A percentile compares a stretch with the other conserved stretches of the same genome.
These are phyloP conservation scores for Ptiloglossa arizonensis DNA, from an alignment of 1,140 invertebrate species.

Conservation along the genomic window DNA sequence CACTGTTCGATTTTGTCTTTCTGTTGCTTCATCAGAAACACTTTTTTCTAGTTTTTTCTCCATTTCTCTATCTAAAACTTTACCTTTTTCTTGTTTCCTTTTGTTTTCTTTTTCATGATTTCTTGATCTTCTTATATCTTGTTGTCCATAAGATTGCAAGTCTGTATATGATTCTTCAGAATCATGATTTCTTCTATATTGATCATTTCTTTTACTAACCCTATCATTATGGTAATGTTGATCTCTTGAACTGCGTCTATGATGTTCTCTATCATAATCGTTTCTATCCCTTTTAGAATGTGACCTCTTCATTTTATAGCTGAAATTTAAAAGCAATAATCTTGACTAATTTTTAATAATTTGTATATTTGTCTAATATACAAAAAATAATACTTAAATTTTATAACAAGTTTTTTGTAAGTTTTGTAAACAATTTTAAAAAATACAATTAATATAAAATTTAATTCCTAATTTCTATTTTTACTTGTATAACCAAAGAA, in stretches of 20 bases:
- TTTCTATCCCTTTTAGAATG: constrained; percentile 11
- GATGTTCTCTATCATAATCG: neutral
- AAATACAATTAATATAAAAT: neutral
- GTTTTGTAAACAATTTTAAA: neutral
- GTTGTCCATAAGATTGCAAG: neutral
- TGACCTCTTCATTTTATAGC: constrained; percentile 37
- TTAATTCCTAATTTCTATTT: neutral
- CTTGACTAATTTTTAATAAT: neutral
- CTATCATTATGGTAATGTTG: constrained; percentile 3
- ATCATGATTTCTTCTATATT: constrained; percentile 3
- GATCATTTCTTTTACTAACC: neutral
- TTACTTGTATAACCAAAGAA: neutral
- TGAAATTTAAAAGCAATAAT: neutral
- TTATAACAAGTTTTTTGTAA: too few relatives aligned
- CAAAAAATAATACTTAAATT: too few relatives aligned
- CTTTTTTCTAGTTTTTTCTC: constrained; percentile 18
- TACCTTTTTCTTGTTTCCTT: constrained; percentile 10
- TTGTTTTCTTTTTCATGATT: constrained; percentile 7
- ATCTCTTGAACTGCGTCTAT: neutral
- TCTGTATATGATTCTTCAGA: neutral
- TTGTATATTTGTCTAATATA: neutral
- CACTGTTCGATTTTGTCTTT: constrained; percentile 83
- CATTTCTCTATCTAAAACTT: neutral
- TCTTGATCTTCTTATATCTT: neutral
- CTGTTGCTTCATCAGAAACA: constrained; percentile 47